phyloP scores from a whole-genome alignment of 2,888 invertebrate species.

The Tetragonisca angustula region DNA sequence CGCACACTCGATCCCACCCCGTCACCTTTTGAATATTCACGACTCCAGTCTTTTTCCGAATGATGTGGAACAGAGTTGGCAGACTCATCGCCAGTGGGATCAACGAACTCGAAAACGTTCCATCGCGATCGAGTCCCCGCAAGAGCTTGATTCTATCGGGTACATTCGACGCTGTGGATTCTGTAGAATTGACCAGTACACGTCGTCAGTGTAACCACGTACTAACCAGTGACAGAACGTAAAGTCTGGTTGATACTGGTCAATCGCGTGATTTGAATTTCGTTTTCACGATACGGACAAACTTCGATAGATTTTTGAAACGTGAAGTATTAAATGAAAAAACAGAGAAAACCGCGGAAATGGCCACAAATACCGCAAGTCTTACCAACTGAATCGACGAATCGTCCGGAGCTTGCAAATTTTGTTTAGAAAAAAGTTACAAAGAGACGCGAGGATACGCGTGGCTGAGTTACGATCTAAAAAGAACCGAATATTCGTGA shows the following conservation, averaged over 20 bases:
- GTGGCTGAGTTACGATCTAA: background rate
- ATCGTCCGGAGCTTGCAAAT: background rate
- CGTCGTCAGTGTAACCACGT: too few species aligned
- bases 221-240: background rate
- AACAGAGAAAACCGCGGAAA: background rate
- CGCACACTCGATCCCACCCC: background rate
- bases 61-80: background rate
- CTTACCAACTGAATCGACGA: constrained; percentile 36
- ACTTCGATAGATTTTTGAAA: background rate
- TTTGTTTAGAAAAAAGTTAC: background rate
- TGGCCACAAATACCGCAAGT: constrained; percentile 1
- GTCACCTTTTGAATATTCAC: constrained; percentile 49
- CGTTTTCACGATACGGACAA: background rate
- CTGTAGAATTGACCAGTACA: background rate
- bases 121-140: background rate
- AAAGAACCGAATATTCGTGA: background rate
- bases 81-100: constrained; percentile 9
- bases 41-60: constrained; percentile 32
- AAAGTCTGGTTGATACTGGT: background rate
- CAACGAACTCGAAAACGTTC: constrained; percentile 34
- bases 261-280: background rate
- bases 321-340: background rate
- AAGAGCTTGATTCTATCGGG: background rate
- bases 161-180: background rate
- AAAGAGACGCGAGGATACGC: too few species aligned